A percentile compares a stretch with the other conserved stretches of the same genome.
These are phyloP conservation scores for Atherinomorus stipes DNA, from an alignment of 2,113 vertebrate genomes.

Conservation along the genomic window DNA sequence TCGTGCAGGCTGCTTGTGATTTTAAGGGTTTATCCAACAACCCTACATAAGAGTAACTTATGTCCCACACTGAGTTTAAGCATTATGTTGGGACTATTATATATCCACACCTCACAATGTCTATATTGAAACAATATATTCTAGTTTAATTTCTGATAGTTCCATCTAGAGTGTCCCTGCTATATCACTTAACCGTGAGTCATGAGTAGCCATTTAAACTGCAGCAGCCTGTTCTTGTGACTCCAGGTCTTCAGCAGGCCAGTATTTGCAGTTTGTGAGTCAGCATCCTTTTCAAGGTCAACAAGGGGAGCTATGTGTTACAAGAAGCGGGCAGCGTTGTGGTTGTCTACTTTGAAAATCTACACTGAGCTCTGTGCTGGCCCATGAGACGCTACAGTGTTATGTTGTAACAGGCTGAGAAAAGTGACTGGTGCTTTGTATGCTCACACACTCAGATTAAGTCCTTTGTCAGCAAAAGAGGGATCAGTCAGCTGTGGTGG, in stretches of 20 bases:
- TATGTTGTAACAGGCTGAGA: slow-evolving; percentile 54
- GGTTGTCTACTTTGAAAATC: slow-evolving; percentile 36
- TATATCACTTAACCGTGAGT: slow-evolving; percentile 1
- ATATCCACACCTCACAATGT: not conserved
- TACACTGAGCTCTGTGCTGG: slow-evolving; percentile 18
- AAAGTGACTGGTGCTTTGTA: slow-evolving; percentile 59
- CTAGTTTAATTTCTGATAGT: not conserved
- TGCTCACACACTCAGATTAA: slow-evolving; percentile 50
- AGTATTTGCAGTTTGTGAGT: slow-evolving; percentile 70
- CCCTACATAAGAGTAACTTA: not conserved
- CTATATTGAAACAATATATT: not conserved
- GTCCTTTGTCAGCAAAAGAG: slow-evolving; percentile 58
- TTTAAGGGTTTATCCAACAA: too few relatives aligned
- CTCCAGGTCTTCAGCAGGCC: slow-evolving; percentile 51
- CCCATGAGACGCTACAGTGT: slow-evolving; percentile 36
- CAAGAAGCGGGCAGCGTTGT: slow-evolving; percentile 48
- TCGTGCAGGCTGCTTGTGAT: not conserved
- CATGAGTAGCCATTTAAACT: slow-evolving; percentile 30
- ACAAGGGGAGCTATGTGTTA: slow-evolving; percentile 40
- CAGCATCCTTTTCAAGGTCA: slow-evolving; percentile 77
- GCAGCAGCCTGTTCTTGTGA: slow-evolving; percentile 46
- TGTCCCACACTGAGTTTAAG: not conserved
- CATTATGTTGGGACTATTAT: not conserved
- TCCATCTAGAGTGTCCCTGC: not conserved
- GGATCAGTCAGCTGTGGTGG: slow-evolving; percentile 54